These are phyloP conservation scores for Unio pictorum DNA, from an alignment of 2,888 invertebrate species.

Conservation along the genomic window DNA sequence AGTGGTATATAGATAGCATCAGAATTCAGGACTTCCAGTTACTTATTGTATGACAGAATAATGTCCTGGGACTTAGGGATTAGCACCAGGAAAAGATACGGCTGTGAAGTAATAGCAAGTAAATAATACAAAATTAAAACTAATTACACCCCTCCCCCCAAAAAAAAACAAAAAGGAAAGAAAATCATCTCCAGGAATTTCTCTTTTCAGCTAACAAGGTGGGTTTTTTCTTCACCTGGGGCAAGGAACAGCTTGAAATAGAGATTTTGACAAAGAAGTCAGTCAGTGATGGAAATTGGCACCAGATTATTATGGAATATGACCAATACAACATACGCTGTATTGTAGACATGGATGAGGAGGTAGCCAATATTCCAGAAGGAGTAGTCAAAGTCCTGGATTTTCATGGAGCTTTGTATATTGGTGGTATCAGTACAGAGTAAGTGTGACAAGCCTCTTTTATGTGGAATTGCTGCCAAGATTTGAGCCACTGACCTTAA, in stretches of 20 bases:
- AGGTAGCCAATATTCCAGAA: conserved; percentile 35
- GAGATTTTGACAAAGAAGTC: conserved; percentile 87
- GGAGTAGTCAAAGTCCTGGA: conserved; percentile 28
- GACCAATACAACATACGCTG: conserved; percentile 81
- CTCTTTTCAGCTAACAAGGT: conserved; percentile 43
- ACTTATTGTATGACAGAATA: too few species aligned
- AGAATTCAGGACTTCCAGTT: too few species aligned
- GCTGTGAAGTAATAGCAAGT: too few species aligned
- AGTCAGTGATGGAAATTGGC: conserved; percentile 95
- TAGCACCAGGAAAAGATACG: too few species aligned
- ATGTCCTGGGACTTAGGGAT: too few species aligned
- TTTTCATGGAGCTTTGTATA: conserved; percentile 47
- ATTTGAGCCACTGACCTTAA: not conserved
- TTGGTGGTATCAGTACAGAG: conserved; percentile 41
- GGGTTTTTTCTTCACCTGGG: conserved; percentile 47
- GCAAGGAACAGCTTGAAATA: conserved; percentile 74
- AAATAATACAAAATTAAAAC: too few species aligned
- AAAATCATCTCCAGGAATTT: not conserved
- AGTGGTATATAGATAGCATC: too few species aligned
- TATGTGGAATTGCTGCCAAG: not conserved
- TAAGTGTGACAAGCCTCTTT: not conserved
- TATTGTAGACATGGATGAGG: conserved; percentile 41
- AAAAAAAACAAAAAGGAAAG: too few species aligned
- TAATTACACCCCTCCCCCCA: too few species aligned
- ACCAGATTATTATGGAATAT: conserved; percentile 95